Evolutionary conservation across 2,113 vertebrate species (phyloP), one percentile per base, ranked within the genome.

Genomic region (Pipa parva): DNA sequence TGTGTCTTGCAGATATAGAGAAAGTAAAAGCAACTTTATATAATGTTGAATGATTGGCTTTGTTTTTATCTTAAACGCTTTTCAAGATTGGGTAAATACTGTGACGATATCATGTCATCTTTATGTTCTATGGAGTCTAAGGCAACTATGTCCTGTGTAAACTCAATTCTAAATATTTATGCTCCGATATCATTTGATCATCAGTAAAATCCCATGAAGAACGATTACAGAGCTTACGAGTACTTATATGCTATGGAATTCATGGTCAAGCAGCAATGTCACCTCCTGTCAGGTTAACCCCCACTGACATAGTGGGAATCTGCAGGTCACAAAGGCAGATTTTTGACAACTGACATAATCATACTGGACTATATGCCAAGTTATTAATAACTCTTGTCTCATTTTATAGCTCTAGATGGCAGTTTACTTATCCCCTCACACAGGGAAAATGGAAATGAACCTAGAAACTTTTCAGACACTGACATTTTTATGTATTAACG

Each of bases 1-100:
- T 51, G 51, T 28, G 65, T 59, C 65, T 69, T 60, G 57, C 56
- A 69, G 51, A 59, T 60, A 69, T 60, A 69, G 57, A 26, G 64
- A 37, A 59, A 59, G 58, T 36, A 45, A 45, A 31, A 42, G 46
- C 21, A 49, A 49, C 21, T 49, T 49, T 49, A 22, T 24, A 49
- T 36, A 33, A 29, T 36, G 31, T 36, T 22, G 29, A 58, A 36
- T 21, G 57, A 39, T 48, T 52, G 46, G 12, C 31, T 69, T 69
- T 31, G 46, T 52, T 58, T 69, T 31, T 29, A n/a, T 18, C 28
- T 9, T 27, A 52, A 52, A 69, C 26, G 37, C 37, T 60, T 69
- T 51, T 20, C 57, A 51, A 20, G 59, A 51, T 68, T 59, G 48
- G 64, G 39, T 49, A 4, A 3, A 49, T 49, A 56, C 27, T 29